Conservation (phyloP, 2,113 vertebrate genomes). For the Daphoenositta chrysoptera region DNA sequence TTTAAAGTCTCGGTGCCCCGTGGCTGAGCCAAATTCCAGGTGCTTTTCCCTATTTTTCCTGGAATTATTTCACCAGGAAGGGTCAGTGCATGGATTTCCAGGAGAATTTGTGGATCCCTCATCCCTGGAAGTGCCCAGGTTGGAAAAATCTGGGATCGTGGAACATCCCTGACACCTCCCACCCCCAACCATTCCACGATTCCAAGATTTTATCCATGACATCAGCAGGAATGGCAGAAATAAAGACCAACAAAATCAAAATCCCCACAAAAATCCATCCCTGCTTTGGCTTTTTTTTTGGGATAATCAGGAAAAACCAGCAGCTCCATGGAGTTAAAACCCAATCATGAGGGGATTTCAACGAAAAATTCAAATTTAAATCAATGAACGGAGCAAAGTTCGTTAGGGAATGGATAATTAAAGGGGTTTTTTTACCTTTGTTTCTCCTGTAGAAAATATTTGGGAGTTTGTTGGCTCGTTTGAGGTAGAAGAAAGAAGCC, state of each 20-base stretch:
- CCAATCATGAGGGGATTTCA: neutral
- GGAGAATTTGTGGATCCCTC: neutral
- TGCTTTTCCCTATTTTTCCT: neutral
- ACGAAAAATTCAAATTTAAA: fast-evolving
- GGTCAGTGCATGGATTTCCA: neutral
- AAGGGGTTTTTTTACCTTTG: conserved; percentile 75
- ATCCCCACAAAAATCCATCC: neutral
- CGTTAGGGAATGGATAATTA: neutral
- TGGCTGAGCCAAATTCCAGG: neutral
- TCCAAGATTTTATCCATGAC: neutral
- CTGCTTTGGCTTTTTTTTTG: neutral
- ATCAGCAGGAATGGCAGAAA: neutral
- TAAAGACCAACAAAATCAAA: neutral
- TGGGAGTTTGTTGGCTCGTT: conserved; percentile 88
- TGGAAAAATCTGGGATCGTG: neutral
- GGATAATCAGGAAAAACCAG: neutral
- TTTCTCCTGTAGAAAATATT: conserved; percentile 83
- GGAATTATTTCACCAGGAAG: neutral
- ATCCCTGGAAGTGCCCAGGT: neutral
- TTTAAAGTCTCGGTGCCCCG: neutral
- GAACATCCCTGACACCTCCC: too few relatives aligned
- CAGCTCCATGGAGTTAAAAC: neutral
- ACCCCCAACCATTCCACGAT: neutral
- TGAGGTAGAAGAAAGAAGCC: conserved; percentile 96
- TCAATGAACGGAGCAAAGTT: fast-evolving